Evolutionary conservation across 1,140 invertebrate species (phyloP).

Genomic region (Hypsibius dujardini): DNA sequence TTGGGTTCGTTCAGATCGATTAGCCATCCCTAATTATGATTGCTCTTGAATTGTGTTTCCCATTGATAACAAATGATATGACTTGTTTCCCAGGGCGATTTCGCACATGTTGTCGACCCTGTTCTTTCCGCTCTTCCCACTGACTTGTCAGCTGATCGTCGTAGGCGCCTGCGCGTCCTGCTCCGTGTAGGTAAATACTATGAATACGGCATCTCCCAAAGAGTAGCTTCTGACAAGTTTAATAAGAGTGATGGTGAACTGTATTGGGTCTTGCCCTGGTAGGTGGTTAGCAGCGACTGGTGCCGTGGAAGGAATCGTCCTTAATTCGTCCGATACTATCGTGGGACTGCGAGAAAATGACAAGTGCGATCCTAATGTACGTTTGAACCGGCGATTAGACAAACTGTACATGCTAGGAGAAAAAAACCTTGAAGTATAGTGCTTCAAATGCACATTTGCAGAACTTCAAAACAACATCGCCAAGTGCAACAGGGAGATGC

Average conservation of each 20-base stretch:
- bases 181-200: constrained; percentile 40
- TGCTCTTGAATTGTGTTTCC: no score
- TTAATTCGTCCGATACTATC: background rate
- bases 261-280: no score
- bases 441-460: background rate
- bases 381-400: background rate
- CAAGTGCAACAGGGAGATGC: background rate
- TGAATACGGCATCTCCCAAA: constrained; percentile 22
- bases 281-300: constrained; percentile 8
- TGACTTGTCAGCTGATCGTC: constrained; percentile 54
- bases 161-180: constrained; percentile 52
- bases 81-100: constrained; percentile 55
- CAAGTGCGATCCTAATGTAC: constrained; percentile 5
- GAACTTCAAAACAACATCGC: background rate
- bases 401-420: background rate
- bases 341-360: background rate
- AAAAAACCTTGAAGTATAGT: background rate
- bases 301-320: background rate
- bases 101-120: constrained; percentile 60
- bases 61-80: no score
- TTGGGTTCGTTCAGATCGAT: background rate
- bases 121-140: constrained; percentile 76
- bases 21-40: no score
- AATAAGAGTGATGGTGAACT: background rate
- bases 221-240: background rate